These are phyloP conservation scores for Rhinolophus ferrumequinum DNA, from an alignment of 2,113 vertebrate genomes.

Conservation along the genomic window DNA sequence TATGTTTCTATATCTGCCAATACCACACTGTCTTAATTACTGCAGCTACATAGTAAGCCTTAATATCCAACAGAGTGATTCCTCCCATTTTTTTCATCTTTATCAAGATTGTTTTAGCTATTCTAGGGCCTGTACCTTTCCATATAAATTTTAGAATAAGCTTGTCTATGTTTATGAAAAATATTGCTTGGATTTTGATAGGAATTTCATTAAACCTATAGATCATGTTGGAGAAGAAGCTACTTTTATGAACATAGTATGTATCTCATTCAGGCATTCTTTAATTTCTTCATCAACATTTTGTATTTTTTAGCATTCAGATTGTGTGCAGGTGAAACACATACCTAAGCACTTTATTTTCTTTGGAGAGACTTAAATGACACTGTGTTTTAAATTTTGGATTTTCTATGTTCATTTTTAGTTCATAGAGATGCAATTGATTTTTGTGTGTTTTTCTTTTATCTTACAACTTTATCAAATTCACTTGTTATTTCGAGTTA, in stretches of 20 bases:
- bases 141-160: neutral
- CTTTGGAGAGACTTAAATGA: neutral
- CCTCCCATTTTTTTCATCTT: neutral
- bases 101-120: neutral
- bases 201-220: neutral
- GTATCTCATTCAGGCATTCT: neutral
- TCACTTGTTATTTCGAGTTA: neutral
- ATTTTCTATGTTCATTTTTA: neutral
- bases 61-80: neutral
- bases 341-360: neutral
- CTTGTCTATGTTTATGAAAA: neutral
- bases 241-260: neutral
- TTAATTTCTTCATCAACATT: neutral
- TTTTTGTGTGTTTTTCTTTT: neutral
- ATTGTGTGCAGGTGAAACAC: neutral
- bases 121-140: neutral
- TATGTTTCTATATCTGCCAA: neutral
- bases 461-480: neutral
- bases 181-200: neutral
- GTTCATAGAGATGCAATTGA: neutral
- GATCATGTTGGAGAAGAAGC: neutral
- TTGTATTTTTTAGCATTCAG: neutral
- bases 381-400: neutral
- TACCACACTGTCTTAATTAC: neutral
- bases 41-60: neutral